phyloP scores from a whole-genome alignment of 2,797 vertebrate genomes.

The Acipenser oxyrinchus region DNA sequence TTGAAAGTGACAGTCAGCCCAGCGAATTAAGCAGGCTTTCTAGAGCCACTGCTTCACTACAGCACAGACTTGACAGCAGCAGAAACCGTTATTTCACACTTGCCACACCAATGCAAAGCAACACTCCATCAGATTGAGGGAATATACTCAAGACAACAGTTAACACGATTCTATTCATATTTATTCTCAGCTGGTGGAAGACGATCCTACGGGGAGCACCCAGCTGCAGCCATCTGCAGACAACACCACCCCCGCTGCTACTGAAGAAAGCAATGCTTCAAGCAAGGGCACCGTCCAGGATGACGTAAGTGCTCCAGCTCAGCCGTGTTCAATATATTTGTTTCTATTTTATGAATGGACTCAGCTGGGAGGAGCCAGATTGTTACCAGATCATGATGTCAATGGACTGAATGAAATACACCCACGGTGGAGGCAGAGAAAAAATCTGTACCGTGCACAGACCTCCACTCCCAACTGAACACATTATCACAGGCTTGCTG shows the following conservation, averaged over 20 bases:
- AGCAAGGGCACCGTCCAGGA: too few relatives aligned
- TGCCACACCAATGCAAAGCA: not conserved
- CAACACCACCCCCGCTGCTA: constrained; percentile 4
- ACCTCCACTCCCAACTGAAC: not conserved
- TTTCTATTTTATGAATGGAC: constrained; percentile 58
- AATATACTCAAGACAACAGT: constrained; percentile 22
- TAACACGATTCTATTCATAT: constrained; percentile 20
- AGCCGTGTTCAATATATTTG: constrained; percentile 2
- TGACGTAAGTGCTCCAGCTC: not conserved
- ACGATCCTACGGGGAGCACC: constrained; percentile 1
- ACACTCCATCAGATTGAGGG: constrained; percentile 3
- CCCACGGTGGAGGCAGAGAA: constrained; percentile 10
- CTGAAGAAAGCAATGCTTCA: not conserved
- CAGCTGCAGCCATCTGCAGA: constrained; percentile 11
- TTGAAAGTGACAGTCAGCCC: constrained; percentile 29
- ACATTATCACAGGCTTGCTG: constrained; percentile 17
- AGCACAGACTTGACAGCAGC: not conserved
- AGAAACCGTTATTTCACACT: constrained; percentile 14
- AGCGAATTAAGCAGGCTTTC: too few relatives aligned
- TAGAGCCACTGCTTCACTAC: not conserved
- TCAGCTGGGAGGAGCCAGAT: constrained; percentile 48
- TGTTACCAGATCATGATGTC: constrained; percentile 53
- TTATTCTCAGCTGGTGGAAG: constrained; percentile 15
- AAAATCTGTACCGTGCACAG: not conserved
- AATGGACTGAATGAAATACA: constrained; percentile 52